Evolutionary conservation across 2,113 vertebrate species (phyloP).

Genomic region (Acanthochromis polyacanthus): DNA sequence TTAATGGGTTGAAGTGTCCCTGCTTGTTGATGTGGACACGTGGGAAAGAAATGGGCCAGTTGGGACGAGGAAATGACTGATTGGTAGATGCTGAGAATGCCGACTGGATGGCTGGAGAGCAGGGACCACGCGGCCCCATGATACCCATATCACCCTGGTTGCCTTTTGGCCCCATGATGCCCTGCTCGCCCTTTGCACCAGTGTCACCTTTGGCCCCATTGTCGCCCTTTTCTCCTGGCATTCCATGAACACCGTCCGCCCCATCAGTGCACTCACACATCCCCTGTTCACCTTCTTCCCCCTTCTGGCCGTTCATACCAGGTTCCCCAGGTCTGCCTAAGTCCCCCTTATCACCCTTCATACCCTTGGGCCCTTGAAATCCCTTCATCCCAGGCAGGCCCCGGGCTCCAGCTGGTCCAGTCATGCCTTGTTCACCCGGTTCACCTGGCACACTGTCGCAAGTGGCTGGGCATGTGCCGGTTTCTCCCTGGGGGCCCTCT

Average conservation of each 20-base stretch:
- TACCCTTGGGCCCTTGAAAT: slow-evolving; percentile 55
- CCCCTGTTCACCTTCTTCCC: slow-evolving; percentile 72
- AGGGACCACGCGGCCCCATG: slow-evolving; percentile 76
- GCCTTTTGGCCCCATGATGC: slow-evolving; percentile 70
- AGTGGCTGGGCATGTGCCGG: slow-evolving; percentile 71
- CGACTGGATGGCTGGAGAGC: slow-evolving; percentile 74
- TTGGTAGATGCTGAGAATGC: slow-evolving; percentile 71
- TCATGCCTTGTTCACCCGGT: slow-evolving; percentile 46
- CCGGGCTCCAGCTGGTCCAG: slow-evolving; percentile 69
- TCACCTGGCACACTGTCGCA: slow-evolving; percentile 67
- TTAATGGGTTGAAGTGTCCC: slow-evolving; percentile 32
- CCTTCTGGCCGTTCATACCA: slow-evolving; percentile 75
- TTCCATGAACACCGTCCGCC: slow-evolving; percentile 60
- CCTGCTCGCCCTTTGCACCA: slow-evolving; percentile 64
- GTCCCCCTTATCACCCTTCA: slow-evolving; percentile 72
- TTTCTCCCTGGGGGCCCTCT: slow-evolving; percentile 73
- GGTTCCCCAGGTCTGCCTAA: slow-evolving; percentile 61
- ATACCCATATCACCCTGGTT: slow-evolving; percentile 64
- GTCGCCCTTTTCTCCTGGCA: slow-evolving; percentile 55
- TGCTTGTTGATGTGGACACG: slow-evolving; percentile 61
- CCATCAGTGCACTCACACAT: slow-evolving; percentile 78
- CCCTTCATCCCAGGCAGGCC: slow-evolving; percentile 77
- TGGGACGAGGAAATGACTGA: slow-evolving; percentile 15
- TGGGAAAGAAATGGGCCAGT: slow-evolving; percentile 73
- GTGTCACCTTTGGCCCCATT: slow-evolving; percentile 67